phyloP scores from a whole-genome alignment of 2,113 vertebrate genomes.

The Nothocercus julius region DNA sequence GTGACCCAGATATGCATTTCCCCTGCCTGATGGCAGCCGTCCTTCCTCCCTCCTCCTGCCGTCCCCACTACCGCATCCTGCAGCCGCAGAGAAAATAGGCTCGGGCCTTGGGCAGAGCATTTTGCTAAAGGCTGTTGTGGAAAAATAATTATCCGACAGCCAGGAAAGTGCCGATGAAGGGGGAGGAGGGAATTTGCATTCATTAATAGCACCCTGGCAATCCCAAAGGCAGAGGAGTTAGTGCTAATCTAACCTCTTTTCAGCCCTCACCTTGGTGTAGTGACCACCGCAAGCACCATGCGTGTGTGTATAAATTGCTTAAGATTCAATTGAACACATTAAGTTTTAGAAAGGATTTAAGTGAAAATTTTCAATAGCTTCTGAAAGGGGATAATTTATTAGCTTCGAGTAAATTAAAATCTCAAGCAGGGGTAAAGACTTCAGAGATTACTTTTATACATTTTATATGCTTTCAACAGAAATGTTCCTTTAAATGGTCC shows the following conservation, averaged over 20 bases:
- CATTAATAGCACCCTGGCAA: conserved; percentile 85
- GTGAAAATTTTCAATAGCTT: conserved; percentile 79
- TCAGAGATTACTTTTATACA: conserved; percentile 81
- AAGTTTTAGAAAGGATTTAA: conserved; percentile 81
- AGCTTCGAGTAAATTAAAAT: conserved; percentile 84
- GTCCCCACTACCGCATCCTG: neutral
- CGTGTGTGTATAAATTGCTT: conserved; percentile 74
- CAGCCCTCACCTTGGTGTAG: conserved; percentile 80
- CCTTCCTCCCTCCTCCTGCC: conserved; percentile 55
- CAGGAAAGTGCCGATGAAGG: conserved; percentile 50
- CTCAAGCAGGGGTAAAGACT: conserved; percentile 83
- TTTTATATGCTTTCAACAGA: conserved; percentile 79
- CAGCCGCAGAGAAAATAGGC: conserved; percentile 81
- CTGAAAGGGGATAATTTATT: conserved; percentile 83
- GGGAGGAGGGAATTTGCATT: conserved; percentile 81
- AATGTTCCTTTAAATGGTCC: conserved; percentile 79
- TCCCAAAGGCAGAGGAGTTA: conserved; percentile 79
- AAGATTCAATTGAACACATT: conserved; percentile 78
- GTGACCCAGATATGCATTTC: conserved; percentile 76
- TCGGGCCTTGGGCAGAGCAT: conserved; percentile 81
- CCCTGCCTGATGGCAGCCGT: conserved; percentile 75
- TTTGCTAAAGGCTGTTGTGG: conserved; percentile 90
- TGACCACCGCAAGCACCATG: conserved; percentile 80
- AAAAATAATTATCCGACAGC: conserved; percentile 91
- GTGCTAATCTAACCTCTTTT: conserved; percentile 88